Conservation (phyloP, 2,797 vertebrate genomes). For the Crax fasciolata region DNA sequence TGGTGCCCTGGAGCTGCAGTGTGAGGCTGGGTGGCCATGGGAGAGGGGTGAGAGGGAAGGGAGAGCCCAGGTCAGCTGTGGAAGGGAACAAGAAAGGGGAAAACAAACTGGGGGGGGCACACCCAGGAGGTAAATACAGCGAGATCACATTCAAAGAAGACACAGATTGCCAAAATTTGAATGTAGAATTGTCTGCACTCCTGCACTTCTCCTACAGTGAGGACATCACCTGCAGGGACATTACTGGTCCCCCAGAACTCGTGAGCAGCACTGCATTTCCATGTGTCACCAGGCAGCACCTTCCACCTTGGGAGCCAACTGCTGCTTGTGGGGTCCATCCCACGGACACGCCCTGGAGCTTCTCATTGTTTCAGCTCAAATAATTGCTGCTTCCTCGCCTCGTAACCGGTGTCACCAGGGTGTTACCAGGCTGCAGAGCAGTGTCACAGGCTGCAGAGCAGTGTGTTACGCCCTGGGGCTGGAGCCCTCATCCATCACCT, state of each 20-base stretch:
- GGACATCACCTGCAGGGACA: not conserved
- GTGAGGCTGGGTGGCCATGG: not conserved
- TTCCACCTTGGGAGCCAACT: fast-evolving
- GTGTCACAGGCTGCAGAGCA: too few relatives aligned
- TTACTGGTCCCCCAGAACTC: not conserved
- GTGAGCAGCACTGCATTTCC: not conserved
- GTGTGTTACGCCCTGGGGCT: not conserved
- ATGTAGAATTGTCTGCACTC: not conserved
- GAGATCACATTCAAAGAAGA: not conserved
- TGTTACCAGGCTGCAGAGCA: too few relatives aligned
- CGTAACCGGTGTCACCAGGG: not conserved
- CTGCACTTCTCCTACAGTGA: not conserved
- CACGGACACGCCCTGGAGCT: not conserved
- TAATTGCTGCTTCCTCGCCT: not conserved
- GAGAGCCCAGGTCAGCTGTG: not conserved
- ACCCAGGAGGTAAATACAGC: not conserved
- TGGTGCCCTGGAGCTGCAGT: not conserved
- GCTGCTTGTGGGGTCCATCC: not conserved
- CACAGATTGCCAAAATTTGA: not conserved
- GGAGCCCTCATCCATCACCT: not conserved
- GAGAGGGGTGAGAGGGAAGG: not conserved
- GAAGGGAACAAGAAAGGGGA: not conserved
- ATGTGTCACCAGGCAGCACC: not conserved
- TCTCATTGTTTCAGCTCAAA: not conserved
- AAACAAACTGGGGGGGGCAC: not conserved